Conservation (phyloP, 2,113 vertebrate species). For the Bucco capensis region DNA sequence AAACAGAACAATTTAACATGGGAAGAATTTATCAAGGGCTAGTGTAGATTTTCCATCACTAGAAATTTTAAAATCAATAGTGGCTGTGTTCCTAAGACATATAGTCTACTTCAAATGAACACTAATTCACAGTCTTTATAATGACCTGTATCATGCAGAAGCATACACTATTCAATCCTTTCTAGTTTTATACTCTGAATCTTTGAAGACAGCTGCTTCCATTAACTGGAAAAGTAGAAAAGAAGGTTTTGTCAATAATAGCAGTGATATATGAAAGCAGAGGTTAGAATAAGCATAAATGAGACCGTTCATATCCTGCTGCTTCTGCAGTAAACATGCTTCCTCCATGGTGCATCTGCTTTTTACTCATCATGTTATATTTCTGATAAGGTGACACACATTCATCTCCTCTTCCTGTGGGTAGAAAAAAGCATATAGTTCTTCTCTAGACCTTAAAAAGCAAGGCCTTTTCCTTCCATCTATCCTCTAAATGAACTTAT, state of each 20-base stretch:
- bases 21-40: neutral
- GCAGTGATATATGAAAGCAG: neutral
- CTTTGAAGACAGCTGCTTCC: constrained; percentile 20
- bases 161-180: neutral
- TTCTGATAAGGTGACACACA: neutral
- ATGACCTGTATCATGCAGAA: neutral
- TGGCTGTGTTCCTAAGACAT: neutral
- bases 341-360: neutral
- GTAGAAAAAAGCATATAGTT: neutral
- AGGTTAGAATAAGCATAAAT: neutral
- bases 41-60: neutral
- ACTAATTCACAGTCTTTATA: neutral
- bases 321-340: neutral
- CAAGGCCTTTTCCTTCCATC: neutral
- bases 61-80: constrained; percentile 10
- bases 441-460: neutral
- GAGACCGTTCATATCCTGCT: neutral
- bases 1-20: neutral
- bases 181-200: neutral
- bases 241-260: constrained; percentile 12
- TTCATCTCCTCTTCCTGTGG: neutral
- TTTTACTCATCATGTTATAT: neutral
- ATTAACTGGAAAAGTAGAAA: constrained; percentile 14
- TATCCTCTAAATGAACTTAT: neutral
- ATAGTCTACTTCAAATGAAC: neutral